Evolutionary conservation across 2,113 vertebrate genomes (phyloP).

Genomic region (Cariama cristata): DNA sequence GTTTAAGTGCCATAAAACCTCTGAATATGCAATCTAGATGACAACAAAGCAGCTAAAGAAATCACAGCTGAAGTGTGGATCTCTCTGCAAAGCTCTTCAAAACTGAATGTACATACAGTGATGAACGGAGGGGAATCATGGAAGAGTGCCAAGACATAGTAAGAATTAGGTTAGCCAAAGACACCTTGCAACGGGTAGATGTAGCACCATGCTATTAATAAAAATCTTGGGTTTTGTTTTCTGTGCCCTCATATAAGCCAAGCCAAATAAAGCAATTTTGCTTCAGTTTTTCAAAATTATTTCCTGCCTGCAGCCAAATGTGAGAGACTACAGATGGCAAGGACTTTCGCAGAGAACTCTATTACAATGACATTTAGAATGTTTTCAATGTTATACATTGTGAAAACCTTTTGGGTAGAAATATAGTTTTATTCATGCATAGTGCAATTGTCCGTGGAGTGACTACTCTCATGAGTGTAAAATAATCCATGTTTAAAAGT

Average conservation of each 20-base stretch:
- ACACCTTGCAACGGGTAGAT: background rate
- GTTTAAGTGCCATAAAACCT: background rate
- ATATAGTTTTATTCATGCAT: background rate
- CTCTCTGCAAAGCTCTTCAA: background rate
- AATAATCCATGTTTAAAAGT: background rate
- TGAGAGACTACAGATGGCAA: background rate
- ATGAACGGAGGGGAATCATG: background rate
- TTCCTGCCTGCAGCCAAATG: background rate
- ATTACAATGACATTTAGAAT: background rate
- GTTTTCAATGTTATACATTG: background rate
- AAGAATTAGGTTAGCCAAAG: background rate
- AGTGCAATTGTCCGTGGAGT: background rate
- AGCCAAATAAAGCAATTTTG: background rate
- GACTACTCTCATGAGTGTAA: background rate
- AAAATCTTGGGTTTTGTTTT: fast-evolving
- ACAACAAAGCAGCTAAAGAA: background rate
- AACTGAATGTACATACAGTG: background rate
- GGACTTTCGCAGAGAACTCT: background rate
- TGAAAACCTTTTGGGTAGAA: background rate
- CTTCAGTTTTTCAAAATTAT: background rate
- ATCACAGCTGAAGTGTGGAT: background rate
- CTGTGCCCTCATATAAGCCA: background rate
- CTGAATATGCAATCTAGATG: background rate
- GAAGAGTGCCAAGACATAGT: background rate
- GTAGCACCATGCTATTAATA: background rate